A percentile compares a stretch with the other conserved stretches of the same genome.
These are phyloP conservation scores for Podarcis cretensis DNA, from an alignment of 2,113 vertebrate genomes.

Conservation along the genomic window DNA sequence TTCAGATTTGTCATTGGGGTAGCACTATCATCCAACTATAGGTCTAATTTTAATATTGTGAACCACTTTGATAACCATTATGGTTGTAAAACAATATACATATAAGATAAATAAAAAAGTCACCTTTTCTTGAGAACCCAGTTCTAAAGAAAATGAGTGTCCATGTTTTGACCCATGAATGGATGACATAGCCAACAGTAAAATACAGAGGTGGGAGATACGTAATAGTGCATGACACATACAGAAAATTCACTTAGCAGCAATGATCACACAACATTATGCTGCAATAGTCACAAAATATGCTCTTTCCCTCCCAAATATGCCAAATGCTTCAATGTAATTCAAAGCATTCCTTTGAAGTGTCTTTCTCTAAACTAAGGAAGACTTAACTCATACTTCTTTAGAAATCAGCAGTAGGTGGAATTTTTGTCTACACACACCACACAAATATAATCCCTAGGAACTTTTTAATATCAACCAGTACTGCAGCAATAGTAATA, in stretches of 20 bases:
- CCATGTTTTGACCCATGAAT: rapidly evolving
- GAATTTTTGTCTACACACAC: neutral
- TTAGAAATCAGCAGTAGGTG: neutral
- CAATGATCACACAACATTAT: neutral
- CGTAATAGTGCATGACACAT: neutral
- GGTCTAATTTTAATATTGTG: neutral
- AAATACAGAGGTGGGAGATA: rapidly evolving
- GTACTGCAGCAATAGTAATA: neutral
- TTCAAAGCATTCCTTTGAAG: neutral
- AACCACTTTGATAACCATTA: neutral
- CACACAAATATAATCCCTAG: neutral
- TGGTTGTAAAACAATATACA: rapidly evolving
- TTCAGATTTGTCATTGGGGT: neutral
- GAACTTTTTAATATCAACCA: neutral
- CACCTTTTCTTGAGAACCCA: neutral
- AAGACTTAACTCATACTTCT: neutral
- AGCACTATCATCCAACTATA: neutral
- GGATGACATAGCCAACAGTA: rapidly evolving
- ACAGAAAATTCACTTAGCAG: neutral
- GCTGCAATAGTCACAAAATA: neutral
- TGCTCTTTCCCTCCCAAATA: neutral
- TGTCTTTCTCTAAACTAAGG: neutral
- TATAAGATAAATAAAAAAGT: neutral
- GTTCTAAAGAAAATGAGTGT: neutral
- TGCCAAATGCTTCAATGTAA: neutral